Conservation (phyloP, 2,797 vertebrate species). For the Halcyon badia region DNA sequence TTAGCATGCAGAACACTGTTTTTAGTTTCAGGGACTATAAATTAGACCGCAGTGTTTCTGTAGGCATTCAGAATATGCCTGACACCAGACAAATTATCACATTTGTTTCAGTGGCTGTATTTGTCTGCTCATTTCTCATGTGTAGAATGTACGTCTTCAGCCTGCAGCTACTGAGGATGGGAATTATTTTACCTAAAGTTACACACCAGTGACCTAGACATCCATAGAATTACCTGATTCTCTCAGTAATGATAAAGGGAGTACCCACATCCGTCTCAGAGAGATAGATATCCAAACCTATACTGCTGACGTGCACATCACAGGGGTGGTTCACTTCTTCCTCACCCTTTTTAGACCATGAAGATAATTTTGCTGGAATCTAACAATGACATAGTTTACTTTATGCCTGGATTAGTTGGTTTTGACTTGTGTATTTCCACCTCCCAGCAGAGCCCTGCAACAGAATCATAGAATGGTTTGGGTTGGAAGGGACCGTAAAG, state of each 20-base stretch:
- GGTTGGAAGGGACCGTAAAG: too few relatives aligned
- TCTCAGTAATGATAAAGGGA: background rate
- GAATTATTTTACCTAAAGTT: background rate
- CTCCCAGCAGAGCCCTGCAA: background rate
- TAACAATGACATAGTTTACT: background rate
- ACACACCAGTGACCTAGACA: background rate
- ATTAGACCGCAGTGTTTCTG: background rate
- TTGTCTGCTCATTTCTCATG: background rate
- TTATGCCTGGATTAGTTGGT: background rate
- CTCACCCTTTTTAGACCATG: background rate
- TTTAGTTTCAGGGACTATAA: background rate
- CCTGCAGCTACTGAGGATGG: background rate
- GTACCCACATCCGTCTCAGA: background rate
- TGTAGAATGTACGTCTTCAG: background rate
- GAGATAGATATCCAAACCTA: background rate
- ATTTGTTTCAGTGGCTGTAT: background rate
- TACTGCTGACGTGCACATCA: background rate
- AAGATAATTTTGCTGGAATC: background rate
- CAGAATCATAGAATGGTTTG: background rate
- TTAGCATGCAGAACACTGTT: background rate
- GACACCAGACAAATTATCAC: rapidly evolving
- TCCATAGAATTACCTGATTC: background rate
- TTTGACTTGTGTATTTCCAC: background rate
- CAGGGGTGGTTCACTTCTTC: background rate
- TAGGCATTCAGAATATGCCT: background rate